A percentile compares a stretch with the other conserved stretches of the same genome.
phyloP scores from a whole-genome alignment of 2,888 invertebrate species.

The Dinocampus coccinellae region DNA sequence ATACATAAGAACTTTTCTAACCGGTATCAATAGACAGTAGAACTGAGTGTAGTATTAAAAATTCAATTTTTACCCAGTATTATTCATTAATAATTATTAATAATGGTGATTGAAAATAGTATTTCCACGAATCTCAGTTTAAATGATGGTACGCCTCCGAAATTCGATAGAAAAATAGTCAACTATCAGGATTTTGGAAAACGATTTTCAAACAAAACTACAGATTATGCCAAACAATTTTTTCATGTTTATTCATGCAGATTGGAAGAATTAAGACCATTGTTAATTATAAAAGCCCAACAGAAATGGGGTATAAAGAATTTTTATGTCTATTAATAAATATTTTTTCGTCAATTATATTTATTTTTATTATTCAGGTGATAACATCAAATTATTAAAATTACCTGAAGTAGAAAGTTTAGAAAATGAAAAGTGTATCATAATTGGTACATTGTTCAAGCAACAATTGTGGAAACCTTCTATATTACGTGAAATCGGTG shows the following conservation, averaged over 20 bases:
- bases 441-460: slow-evolving; percentile 94
- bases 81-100: not conserved
- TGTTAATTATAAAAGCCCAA: slow-evolving; percentile 73
- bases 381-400: slow-evolving; percentile 70
- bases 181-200: slow-evolving; percentile 50
- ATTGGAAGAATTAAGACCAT: slow-evolving; percentile 77
- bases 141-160: slow-evolving; percentile 38
- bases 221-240: slow-evolving; percentile 77
- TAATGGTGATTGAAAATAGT: slow-evolving; percentile 2
- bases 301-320: slow-evolving; percentile 77
- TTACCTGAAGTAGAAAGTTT: slow-evolving; percentile 82
- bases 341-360: not conserved
- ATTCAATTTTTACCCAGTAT: not conserved
- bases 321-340: not conserved
- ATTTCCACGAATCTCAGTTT: slow-evolving; percentile 10
- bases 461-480: slow-evolving; percentile 93
- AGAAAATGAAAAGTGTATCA: slow-evolving; percentile 78
- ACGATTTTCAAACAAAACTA: slow-evolving; percentile 46
- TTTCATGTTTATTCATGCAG: slow-evolving; percentile 88
- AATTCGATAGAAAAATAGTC: slow-evolving; percentile 50
- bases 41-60: no score
- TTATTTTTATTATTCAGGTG: slow-evolving; percentile 38
- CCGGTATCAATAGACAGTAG: no score
- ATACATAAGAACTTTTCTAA: not conserved
- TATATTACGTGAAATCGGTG: slow-evolving; percentile 91